Percentiles rank a stretch among this genome's conserved stretches.
phyloP scores from a whole-genome alignment of 2,113 vertebrate species.

The Aramus guarauna region DNA sequence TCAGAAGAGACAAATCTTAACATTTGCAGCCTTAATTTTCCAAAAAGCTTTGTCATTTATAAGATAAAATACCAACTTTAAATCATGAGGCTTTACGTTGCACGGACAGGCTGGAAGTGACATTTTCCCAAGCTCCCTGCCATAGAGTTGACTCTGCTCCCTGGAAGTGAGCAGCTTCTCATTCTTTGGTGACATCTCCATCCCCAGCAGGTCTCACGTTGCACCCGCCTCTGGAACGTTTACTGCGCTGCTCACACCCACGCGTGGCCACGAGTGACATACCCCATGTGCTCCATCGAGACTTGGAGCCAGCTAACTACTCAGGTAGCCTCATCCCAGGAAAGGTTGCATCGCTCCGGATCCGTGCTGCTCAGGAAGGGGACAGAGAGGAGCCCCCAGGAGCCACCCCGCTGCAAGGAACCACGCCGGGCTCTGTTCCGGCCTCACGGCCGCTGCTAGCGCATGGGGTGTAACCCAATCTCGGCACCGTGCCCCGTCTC shows the following conservation, averaged over 20 bases:
- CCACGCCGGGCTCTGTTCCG: background rate
- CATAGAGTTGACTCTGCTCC: background rate
- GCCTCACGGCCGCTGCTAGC: background rate
- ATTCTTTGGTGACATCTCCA: background rate
- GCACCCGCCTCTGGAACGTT: background rate
- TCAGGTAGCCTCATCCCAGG: no score
- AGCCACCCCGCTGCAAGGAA: background rate
- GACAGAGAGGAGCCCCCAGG: background rate
- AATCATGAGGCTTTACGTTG: background rate
- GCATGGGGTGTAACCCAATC: background rate
- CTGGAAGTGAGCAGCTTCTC: background rate
- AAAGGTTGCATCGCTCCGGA: background rate
- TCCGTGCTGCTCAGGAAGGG: background rate
- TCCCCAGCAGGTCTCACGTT: background rate
- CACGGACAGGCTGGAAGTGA: background rate
- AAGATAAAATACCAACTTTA: background rate
- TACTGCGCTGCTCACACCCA: background rate
- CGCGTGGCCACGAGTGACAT: no score
- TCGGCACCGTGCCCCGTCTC: background rate
- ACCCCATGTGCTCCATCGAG: background rate
- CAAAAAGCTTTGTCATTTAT: background rate
- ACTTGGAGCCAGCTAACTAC: background rate
- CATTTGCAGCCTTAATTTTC: background rate
- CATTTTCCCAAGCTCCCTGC: background rate
- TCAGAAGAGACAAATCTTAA: background rate